Conservation (phyloP, 2,888 invertebrate genomes). For the Anagyrus pseudococci region DNA sequence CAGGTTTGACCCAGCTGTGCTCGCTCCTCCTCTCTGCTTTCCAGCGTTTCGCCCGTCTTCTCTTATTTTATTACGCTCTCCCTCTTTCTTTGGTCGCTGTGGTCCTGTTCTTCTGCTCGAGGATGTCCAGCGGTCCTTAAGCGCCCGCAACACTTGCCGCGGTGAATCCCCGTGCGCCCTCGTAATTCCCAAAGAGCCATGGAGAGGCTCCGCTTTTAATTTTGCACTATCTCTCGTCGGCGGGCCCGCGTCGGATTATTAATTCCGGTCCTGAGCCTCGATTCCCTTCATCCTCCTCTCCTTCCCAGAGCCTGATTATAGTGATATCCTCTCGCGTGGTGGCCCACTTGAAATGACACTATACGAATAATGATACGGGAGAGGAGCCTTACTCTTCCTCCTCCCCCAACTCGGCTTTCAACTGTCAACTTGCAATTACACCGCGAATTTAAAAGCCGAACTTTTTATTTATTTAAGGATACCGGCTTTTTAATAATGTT, state of each 20-base stretch:
- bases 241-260: constrained; percentile 19
- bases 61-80: constrained; percentile 38
- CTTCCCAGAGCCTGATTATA: constrained; percentile 27
- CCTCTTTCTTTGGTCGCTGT: constrained; percentile 22
- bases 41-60: constrained; percentile 3
- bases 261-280: constrained; percentile 20
- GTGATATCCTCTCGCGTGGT: constrained; percentile 27
- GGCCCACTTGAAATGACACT: constrained; percentile 27
- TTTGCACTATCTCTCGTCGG: constrained; percentile 16
- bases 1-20: constrained; percentile 52
- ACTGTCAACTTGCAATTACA: constrained; percentile 33
- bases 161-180: constrained; percentile 44
- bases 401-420: too few relatives aligned
- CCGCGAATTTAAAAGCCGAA: constrained; percentile 10
- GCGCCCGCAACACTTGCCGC: constrained; percentile 48
- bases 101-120: neutral
- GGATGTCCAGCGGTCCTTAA: constrained; percentile 25
- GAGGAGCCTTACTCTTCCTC: constrained; percentile 11
- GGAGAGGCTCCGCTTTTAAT: constrained; percentile 33
- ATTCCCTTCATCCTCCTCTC: too few relatives aligned
- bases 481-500: constrained; percentile 12
- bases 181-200: constrained; percentile 18
- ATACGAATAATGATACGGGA: constrained; percentile 24
- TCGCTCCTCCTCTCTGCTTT: constrained; percentile 20
- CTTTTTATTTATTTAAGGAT: constrained; percentile 9